phyloP scores from a whole-genome alignment of 2,113 vertebrate genomes.

The Pandion haliaetus region DNA sequence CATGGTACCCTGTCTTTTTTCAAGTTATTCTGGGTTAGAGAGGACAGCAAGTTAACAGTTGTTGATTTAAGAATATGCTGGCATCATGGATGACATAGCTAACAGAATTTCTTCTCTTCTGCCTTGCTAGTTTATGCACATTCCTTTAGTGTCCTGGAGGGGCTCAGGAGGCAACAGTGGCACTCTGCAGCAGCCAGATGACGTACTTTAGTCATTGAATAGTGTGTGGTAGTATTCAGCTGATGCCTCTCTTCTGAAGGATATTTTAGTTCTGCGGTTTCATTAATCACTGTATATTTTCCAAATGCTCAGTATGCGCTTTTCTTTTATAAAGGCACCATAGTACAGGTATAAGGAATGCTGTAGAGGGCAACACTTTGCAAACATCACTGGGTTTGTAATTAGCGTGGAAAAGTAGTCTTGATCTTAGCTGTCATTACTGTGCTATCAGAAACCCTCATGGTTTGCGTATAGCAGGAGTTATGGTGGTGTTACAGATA shows the following conservation, averaged over 20 bases:
- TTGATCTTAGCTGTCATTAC: not conserved
- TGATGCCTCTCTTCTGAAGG: not conserved
- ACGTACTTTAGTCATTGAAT: not conserved
- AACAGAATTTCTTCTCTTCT: not conserved
- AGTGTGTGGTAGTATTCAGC: not conserved
- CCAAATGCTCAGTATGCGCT: not conserved
- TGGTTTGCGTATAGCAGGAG: not conserved
- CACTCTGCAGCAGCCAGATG: not conserved
- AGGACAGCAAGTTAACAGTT: not conserved
- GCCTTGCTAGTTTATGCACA: not conserved
- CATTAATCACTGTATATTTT: not conserved
- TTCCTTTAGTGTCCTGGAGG: not conserved
- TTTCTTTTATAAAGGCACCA: not conserved
- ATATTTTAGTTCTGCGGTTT: not conserved
- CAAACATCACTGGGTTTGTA: not conserved
- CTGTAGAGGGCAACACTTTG: not conserved
- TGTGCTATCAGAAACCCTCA: not conserved
- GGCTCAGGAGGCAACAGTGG: not conserved
- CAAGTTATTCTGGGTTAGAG: not conserved
- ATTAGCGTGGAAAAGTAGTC: not conserved
- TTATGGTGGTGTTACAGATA: not conserved
- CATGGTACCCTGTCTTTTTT: not conserved
- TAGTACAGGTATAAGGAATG: not conserved
- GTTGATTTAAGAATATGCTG: not conserved
- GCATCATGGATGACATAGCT: not conserved